Evolutionary conservation across 2,888 invertebrate genomes (phyloP).

Genomic region (Drosophila prolongata): DNA sequence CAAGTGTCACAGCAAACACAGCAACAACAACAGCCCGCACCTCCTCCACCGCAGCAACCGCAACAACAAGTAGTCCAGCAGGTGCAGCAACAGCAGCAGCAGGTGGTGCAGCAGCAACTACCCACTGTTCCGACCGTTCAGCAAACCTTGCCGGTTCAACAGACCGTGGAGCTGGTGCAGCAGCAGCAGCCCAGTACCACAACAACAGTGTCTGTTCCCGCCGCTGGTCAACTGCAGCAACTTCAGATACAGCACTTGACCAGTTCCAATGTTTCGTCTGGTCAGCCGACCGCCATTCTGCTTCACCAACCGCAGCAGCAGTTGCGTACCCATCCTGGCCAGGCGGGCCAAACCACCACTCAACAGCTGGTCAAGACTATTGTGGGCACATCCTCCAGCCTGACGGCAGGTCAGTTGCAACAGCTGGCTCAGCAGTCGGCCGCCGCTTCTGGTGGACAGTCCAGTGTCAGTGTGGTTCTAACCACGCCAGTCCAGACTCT

Average conservation of each 20-base stretch:
- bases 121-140: conserved; percentile 57
- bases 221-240: conserved; percentile 72
- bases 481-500: conserved; percentile 83
- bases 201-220: conserved; percentile 55
- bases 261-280: conserved; percentile 52
- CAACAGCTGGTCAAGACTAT: conserved; percentile 84
- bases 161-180: conserved; percentile 59
- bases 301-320: conserved; percentile 70
- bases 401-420: conserved; percentile 85
- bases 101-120: conserved; percentile 63
- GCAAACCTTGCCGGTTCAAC: conserved; percentile 64
- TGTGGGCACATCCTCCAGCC: conserved; percentile 75
- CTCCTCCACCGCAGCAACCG: conserved; percentile 79
- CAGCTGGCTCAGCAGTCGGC: conserved; percentile 83
- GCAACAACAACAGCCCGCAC: conserved; percentile 49
- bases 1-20: conserved; percentile 43
- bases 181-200: conserved; percentile 52
- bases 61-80: conserved; percentile 29
- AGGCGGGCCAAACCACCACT: conserved; percentile 65
- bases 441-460: conserved; percentile 42
- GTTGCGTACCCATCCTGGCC: conserved; percentile 57
- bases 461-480: conserved; percentile 83
- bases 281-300: conserved; percentile 78
- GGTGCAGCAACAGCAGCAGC: conserved; percentile 74
- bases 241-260: conserved; percentile 78